phyloP scores from a whole-genome alignment of 2,113 vertebrate species.

The Pelobates fuscus region DNA sequence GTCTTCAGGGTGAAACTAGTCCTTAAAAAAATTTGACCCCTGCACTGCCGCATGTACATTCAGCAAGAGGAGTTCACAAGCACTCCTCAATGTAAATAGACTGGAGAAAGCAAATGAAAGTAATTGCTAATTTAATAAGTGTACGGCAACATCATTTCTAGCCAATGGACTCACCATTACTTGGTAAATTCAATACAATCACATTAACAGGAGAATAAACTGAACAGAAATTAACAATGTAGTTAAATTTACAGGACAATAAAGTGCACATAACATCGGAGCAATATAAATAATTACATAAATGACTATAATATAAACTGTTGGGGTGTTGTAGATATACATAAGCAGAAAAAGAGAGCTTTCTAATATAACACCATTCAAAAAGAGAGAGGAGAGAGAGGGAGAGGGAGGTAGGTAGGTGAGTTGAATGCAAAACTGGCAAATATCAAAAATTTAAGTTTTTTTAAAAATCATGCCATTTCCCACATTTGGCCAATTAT shows the following conservation, averaged over 20 bases:
- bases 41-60: too few species aligned
- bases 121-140: background rate
- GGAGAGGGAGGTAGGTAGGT: too few species aligned
- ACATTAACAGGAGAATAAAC: conserved; percentile 36
- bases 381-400: too few species aligned
- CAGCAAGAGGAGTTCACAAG: background rate
- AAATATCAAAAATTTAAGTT: too few species aligned
- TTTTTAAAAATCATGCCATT: too few species aligned
- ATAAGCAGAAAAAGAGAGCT: background rate
- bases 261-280: conserved; percentile 23
- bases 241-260: background rate
- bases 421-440: too few species aligned
- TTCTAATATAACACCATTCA: background rate
- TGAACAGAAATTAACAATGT: background rate
- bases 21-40: too few species aligned
- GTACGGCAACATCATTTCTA: background rate
- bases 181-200: background rate
- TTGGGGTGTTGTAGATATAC: background rate
- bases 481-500: too few species aligned
- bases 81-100: background rate
- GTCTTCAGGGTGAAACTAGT: too few species aligned
- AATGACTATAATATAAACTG: conserved; percentile 8
- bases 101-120: background rate
- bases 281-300: conserved; percentile 28
- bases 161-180: background rate